Percentiles rank a stretch among this genome's conserved stretches.
phyloP scores from a whole-genome alignment of 1,140 invertebrate species.

The Solen grandis region DNA sequence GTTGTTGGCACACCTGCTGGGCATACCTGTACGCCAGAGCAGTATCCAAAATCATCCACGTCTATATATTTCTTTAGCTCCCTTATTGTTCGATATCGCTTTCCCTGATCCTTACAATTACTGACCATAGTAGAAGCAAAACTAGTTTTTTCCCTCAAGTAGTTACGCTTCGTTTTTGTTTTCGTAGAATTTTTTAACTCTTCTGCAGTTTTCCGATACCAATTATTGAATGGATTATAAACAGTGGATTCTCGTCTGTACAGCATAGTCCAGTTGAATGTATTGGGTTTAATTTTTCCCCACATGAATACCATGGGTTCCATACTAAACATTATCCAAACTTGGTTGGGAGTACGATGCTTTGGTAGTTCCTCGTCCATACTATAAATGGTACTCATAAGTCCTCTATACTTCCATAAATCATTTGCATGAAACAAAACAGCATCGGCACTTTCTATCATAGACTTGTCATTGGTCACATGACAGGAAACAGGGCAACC shows the following conservation, averaged over 20 bases:
- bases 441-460: constrained; percentile 18
- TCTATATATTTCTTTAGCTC: constrained; percentile 38
- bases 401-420: constrained; percentile 34
- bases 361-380: constrained; percentile 23
- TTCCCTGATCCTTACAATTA: constrained; percentile 48
- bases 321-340: constrained; percentile 38
- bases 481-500: constrained; percentile 22
- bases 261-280: constrained; percentile 51
- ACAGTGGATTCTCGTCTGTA: constrained; percentile 46
- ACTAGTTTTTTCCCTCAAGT: constrained; percentile 29
- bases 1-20: constrained; percentile 19
- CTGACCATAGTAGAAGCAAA: constrained; percentile 47
- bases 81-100: constrained; percentile 39
- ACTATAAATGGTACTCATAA: constrained; percentile 26
- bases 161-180: constrained; percentile 11
- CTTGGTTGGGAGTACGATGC: constrained; percentile 32
- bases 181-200: no score
- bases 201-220: constrained; percentile 16
- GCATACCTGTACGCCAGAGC: constrained; percentile 26
- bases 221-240: constrained; percentile 34
- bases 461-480: constrained; percentile 22
- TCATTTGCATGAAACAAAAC: constrained; percentile 52
- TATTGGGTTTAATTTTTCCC: constrained; percentile 40
- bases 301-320: constrained; percentile 50
- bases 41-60: constrained; percentile 39